These are phyloP conservation scores for Furcula furcula DNA, from an alignment of 2,888 invertebrate genomes.

Conservation along the genomic window DNA sequence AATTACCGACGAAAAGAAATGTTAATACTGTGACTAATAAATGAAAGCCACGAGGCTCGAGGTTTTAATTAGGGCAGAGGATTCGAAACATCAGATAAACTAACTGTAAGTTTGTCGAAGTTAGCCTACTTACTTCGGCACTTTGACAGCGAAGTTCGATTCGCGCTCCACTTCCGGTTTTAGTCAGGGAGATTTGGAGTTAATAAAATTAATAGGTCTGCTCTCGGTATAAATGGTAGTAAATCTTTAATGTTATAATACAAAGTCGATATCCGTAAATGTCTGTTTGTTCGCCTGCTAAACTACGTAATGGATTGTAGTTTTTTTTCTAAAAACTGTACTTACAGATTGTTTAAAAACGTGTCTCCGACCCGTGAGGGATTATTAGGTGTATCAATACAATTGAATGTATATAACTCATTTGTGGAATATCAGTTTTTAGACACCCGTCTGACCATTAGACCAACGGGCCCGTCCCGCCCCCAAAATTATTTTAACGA, in stretches of 20 bases:
- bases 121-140: slow-evolving; percentile 21
- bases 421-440: too few relatives aligned
- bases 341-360: too few relatives aligned
- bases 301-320: too few relatives aligned
- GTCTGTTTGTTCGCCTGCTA: too few relatives aligned
- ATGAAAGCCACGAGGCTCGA: slow-evolving; percentile 13
- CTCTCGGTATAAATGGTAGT: slow-evolving; percentile 13
- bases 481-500: too few relatives aligned
- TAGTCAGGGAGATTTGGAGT: slow-evolving; percentile 21
- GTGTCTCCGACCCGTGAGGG: too few relatives aligned
- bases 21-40: slow-evolving; percentile 19
- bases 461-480: too few relatives aligned
- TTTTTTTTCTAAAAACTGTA: too few relatives aligned
- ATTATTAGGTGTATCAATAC: too few relatives aligned
- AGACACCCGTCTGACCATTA: too few relatives aligned
- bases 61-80: slow-evolving; percentile 28
- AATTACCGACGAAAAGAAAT: too few relatives aligned
- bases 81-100: slow-evolving; percentile 27
- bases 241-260: slow-evolving; percentile 5
- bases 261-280: slow-evolving; percentile 7
- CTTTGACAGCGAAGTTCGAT: slow-evolving; percentile 31
- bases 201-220: slow-evolving; percentile 28
- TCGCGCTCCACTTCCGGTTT: slow-evolving; percentile 22
- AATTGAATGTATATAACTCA: too few relatives aligned
- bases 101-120: slow-evolving; percentile 27